phyloP scores from a whole-genome alignment of 1,140 invertebrate species.

The Batillaria attramentaria region DNA sequence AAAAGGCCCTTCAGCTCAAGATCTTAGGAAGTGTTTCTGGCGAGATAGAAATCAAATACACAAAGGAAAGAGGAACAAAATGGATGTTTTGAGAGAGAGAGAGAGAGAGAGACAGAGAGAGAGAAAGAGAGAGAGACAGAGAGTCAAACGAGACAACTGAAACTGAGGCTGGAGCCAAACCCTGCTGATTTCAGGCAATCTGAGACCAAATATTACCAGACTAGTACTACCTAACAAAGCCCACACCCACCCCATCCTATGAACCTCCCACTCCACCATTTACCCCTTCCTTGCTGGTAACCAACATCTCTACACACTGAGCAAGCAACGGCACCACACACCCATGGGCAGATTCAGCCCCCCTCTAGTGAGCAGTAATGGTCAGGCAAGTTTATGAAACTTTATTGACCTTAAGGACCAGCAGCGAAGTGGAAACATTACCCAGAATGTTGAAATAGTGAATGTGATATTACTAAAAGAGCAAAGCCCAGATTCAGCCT shows the following conservation, averaged over 20 bases:
- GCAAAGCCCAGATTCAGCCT: background rate
- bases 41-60: background rate
- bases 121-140: background rate
- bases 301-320: background rate
- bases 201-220: too few relatives aligned
- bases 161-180: background rate
- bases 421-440: too few relatives aligned
- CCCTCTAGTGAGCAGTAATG: too few relatives aligned
- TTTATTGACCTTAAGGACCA: too few relatives aligned
- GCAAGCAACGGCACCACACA: too few relatives aligned
- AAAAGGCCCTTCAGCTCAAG: background rate
- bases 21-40: too few relatives aligned
- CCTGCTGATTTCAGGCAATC: too few relatives aligned
- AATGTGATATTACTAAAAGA: too few relatives aligned
- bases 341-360: too few relatives aligned
- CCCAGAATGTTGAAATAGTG: too few relatives aligned
- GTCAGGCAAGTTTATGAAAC: too few relatives aligned
- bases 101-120: slow-evolving; percentile 1
- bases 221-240: background rate
- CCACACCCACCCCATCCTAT: background rate
- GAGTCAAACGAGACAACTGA: background rate
- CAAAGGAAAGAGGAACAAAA: background rate
- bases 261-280: background rate
- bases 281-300: background rate
- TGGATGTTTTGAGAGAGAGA: background rate